Percentiles rank a stretch among this genome's conserved stretches.
Evolutionary conservation across 2,113 vertebrate genomes (phyloP).

Genomic region (Clinocottus analis): DNA sequence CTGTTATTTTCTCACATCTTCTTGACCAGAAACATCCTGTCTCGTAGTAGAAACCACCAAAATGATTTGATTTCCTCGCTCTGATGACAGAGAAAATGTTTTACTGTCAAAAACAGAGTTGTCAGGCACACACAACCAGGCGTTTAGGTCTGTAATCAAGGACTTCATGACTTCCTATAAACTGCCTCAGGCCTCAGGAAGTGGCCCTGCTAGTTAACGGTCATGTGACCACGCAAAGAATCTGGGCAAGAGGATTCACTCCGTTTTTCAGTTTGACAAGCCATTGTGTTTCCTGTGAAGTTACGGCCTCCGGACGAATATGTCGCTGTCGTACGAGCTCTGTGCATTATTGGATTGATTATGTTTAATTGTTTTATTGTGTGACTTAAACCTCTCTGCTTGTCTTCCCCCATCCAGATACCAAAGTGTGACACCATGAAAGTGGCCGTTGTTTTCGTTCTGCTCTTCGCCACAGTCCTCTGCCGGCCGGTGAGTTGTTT

Average conservation of each 20-base stretch:
- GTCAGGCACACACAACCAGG: conserved; percentile 18
- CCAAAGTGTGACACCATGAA: conserved; percentile 77
- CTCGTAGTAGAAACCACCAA: conserved; percentile 29
- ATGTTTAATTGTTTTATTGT: conserved; percentile 36
- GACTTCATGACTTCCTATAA: conserved; percentile 58
- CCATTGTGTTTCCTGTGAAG: conserved; percentile 64
- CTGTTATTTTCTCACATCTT: conserved; percentile 39
- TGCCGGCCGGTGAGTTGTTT: conserved; percentile 79
- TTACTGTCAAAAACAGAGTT: conserved; percentile 7
- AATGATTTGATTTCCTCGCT: conserved; percentile 29
- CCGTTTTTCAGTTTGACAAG: conserved; percentile 38
- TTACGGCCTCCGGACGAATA: conserved; percentile 30
- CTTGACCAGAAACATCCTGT: conserved; percentile 6
- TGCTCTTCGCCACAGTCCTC: conserved; percentile 81
- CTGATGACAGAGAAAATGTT: conserved; percentile 66
- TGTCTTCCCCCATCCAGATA: conserved; percentile 53
- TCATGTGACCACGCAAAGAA: conserved; percentile 45
- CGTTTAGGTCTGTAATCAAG: conserved; percentile 56
- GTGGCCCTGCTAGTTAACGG: conserved; percentile 18
- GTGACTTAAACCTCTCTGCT: conserved; percentile 29
- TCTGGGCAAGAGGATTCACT: conserved; percentile 31
- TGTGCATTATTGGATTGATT: background rate
- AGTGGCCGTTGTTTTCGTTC: conserved; percentile 77
- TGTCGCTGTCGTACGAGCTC: background rate
- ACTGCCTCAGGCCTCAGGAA: conserved; percentile 29